Base-by-base conservation (phyloP, 2,113 vertebrate genomes). In the Macrotus californicus region DNA sequence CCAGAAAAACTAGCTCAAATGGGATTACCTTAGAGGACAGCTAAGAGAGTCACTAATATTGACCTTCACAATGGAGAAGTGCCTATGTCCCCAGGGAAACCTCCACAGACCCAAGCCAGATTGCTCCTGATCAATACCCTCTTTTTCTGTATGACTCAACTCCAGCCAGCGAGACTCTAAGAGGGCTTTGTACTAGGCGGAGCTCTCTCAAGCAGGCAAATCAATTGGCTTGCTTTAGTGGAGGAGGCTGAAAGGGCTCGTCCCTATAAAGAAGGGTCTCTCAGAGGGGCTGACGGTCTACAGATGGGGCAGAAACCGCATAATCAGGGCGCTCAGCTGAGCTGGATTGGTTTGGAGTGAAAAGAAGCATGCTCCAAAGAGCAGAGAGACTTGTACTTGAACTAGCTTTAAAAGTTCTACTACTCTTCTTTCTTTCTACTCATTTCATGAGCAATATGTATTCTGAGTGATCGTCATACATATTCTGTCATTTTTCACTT, bases 381-480 rank as follows among this genome's bases (percentile, higher is more conserved):
- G 61, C 70, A 88, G 76, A 79, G 7, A 77, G 73, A 52, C 46
- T n/a, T 91, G 46, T 29, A 69, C 72, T 93, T 43, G 70, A 97
- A 75, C 41, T 21, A 75, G 48, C 50, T 96, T 87, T 77, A 59
- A 72, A 66, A 59, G 96, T 96, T 96, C 93, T 94, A 83, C 76
- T 73, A 76, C 79, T 94, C 93, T 87, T 6, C 46, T 77, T 95
- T 92, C 92, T 69, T 97, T 87, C 41, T 77, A 67, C 80, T 92
- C 41, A 48, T 80, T 96, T 97, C 94, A 93, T 88, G 95, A 97
- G 97, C 70, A 95, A 52, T 91, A 81, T 24, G 56, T 93, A 92
- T 91, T 97, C 97, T 96, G 76, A 97, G 83, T 93, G 93, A 94
- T 98, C 83, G 59, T 93, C 96, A 95, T 84, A 90, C 94, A 95